Evolutionary conservation across 2,888 invertebrate genomes (phyloP), one percentile per base, ranked within the genome.

Genomic region (Mystacides longicornis): DNA sequence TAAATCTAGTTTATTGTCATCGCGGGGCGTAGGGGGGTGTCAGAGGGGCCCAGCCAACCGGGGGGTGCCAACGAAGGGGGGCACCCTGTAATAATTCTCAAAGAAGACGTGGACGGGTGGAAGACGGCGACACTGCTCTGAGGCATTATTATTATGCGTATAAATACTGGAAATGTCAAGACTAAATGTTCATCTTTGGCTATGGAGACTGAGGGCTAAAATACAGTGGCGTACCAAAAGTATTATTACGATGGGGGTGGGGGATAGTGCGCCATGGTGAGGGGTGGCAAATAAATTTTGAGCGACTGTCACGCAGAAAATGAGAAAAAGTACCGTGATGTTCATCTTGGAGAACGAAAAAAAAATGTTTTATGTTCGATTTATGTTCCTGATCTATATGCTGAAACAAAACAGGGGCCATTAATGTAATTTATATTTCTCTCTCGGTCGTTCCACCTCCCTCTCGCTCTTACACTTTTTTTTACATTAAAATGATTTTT

Each of bases 101-200:
- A 67, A 68, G 67, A 69, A 70, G 71, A 71, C 72, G 69, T 62
- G 64, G 64, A 72, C 75, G 62, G 61, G 62, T 62, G 61, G 59
- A 61, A 61, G 59, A 60, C 56, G 72, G 70, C 73, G 71, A 67
- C 72, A 56, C 62, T 54, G 71, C 71, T 70, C 70, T 74, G 73
- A 75, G 75, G 76, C 74, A 75, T 76, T 79, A 80, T 81, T 80
- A 81, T 80, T 80, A 80, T 80, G 80, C 79, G 80, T 78, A 80
- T 80, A 81, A 81, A 81, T 81, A 80, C 79, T 79, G 76, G 69
- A 72, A 78, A 78, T 78, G 80, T 79, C 80, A 78, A 71, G 77
- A 78, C 75, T 80, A 80, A 80, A 79, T 77, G 79, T 75, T 77
- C 71, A 73, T 69, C 68, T 67, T 66, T 67, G 58, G 58, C 47